A percentile compares a stretch with the other conserved stretches of the same genome.
phyloP scores from a whole-genome alignment of 1,140 invertebrate species.

The Lerema accius region DNA sequence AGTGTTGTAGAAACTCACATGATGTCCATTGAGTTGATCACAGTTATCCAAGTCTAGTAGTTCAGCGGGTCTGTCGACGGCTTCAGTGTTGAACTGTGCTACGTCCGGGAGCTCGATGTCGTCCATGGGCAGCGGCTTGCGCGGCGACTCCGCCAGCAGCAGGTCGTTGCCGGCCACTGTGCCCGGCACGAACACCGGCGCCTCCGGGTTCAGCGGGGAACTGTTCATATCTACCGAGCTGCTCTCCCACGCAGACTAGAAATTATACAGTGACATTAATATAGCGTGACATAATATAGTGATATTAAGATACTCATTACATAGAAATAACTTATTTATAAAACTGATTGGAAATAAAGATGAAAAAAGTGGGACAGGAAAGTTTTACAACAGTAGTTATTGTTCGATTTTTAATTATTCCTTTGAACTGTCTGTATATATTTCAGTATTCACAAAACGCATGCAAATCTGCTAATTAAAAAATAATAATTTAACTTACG shows the following conservation, averaged over 20 bases:
- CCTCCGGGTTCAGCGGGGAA: conserved; percentile 88
- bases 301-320: no score
- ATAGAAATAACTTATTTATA: no score
- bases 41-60: conserved; percentile 79
- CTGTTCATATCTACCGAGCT: conserved; percentile 86
- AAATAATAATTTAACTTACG: no score
- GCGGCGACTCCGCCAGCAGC: conserved; percentile 85
- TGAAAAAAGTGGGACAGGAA: no score
- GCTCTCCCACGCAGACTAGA: conserved; percentile 77
- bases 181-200: conserved; percentile 87
- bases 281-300: no score
- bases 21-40: conserved; percentile 82
- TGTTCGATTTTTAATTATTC: no score
- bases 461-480: no score
- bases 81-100: conserved; percentile 85
- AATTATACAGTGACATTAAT: conserved; percentile 22
- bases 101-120: conserved; percentile 85
- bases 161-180: conserved; percentile 80
- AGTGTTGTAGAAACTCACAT: conserved; percentile 55
- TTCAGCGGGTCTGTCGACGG: conserved; percentile 84
- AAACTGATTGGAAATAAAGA: no score
- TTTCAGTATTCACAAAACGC: no score
- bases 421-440: no score
- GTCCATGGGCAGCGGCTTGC: conserved; percentile 84
- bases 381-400: no score